These are phyloP conservation scores for Schizopygopsis malacanthus DNA, from an alignment of 2,797 vertebrate species.

Conservation along the genomic window DNA sequence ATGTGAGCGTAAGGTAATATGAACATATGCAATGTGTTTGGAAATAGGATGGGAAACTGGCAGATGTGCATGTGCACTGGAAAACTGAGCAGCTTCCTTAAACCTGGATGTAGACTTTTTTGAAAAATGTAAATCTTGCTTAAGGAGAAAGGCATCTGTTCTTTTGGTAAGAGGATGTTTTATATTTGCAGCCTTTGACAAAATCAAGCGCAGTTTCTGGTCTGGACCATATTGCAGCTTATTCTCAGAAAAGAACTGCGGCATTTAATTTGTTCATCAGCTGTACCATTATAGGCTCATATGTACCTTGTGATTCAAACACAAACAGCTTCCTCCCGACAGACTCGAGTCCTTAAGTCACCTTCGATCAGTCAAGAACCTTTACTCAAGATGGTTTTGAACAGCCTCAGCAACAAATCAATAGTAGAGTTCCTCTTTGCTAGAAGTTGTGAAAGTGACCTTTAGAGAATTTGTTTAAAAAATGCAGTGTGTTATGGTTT, in stretches of 20 bases:
- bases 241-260: not conserved
- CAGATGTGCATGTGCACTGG: not conserved
- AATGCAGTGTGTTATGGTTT: not conserved
- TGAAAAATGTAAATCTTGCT: too few species aligned
- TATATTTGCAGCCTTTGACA: not conserved
- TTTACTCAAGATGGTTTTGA: not conserved
- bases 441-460: not conserved
- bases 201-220: not conserved
- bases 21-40: too few species aligned
- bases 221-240: too few species aligned
- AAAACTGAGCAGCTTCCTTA: too few species aligned
- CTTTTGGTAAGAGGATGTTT: too few species aligned
- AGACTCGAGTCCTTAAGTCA: not conserved
- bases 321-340: not conserved
- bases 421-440: not conserved
- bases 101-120: too few species aligned
- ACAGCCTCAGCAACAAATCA: not conserved
- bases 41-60: too few species aligned
- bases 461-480: not conserved
- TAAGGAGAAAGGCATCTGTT: too few species aligned
- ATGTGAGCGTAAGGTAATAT: too few species aligned
- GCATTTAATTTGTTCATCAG: constrained; percentile 20
- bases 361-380: too few species aligned
- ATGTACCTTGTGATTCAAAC: too few species aligned
- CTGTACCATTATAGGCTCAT: too few species aligned